Evolutionary conservation across 64 coral and sea anemone genomes (phyloP).

Genomic region (Catalaphyllia jardinei): DNA sequence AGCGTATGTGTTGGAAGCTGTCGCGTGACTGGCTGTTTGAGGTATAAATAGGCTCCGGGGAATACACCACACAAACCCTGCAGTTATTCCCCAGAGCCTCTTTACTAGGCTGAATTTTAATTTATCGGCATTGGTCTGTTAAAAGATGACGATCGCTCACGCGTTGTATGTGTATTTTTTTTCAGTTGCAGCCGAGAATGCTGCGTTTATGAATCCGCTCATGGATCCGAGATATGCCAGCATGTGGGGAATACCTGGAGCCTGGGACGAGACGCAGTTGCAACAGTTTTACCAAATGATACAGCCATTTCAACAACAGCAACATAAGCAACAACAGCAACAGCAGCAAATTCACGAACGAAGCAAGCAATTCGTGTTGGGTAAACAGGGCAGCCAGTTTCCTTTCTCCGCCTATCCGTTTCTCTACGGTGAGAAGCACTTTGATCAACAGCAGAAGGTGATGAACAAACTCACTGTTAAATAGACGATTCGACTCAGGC

Average conservation of each 20-base stretch:
- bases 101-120: no score
- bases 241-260: conserved; percentile 52
- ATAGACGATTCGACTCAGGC: no score
- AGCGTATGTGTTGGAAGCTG: no score
- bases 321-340: conserved; percentile 30
- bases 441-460: conserved; percentile 58
- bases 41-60: no score
- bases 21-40: no score
- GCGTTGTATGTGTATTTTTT: background rate
- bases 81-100: no score
- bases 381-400: conserved; percentile 29
- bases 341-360: conserved; percentile 38
- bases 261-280: conserved; percentile 59
- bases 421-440: conserved; percentile 35
- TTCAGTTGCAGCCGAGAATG: conserved; percentile 40
- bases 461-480: background rate
- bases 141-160: no score
- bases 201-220: conserved; percentile 33
- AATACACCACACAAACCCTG: no score
- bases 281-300: conserved; percentile 69
- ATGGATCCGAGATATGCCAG: conserved; percentile 31
- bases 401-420: conserved; percentile 35
- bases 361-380: conserved; percentile 51
- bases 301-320: conserved; percentile 15
- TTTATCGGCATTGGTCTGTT: no score